phyloP scores from a whole-genome alignment of 2,888 invertebrate species.

The Apocheima hispidaria region DNA sequence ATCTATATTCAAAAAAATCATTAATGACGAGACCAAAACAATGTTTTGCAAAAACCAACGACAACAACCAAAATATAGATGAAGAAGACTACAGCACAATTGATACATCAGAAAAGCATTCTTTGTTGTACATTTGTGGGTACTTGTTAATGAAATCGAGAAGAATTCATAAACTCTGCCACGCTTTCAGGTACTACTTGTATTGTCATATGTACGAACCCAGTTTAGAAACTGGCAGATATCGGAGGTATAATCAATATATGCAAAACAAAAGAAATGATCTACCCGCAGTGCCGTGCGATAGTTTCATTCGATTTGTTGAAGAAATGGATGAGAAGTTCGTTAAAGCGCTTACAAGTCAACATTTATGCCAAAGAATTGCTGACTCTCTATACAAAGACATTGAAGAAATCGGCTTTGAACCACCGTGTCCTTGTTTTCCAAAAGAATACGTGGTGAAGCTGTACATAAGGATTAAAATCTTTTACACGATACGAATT shows the following conservation, averaged over 20 bases:
- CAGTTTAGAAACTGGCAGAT: background rate
- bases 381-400: constrained; percentile 3
- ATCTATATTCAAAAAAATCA: background rate
- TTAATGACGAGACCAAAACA: background rate
- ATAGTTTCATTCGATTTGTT: constrained; percentile 13
- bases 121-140: background rate
- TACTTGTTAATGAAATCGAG: constrained; percentile 5
- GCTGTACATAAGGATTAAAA: constrained; percentile 19
- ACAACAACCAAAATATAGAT: background rate
- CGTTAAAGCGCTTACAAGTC: background rate
- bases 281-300: constrained; percentile 1
- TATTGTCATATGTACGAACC: background rate
- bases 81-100: constrained; percentile 10
- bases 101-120: constrained; percentile 11
- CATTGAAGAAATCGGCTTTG: background rate
- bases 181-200: background rate
- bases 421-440: constrained; percentile 13
- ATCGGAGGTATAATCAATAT: constrained; percentile 5
- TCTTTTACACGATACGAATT: constrained; percentile 13
- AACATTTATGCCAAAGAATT: constrained; percentile 1
- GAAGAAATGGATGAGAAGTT: constrained; percentile 22
- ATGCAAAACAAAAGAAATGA: background rate
- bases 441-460: constrained; percentile 15
- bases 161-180: background rate
- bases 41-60: background rate